These are phyloP conservation scores for Apodemus agrarius DNA, from an alignment of 2,797 vertebrate species.

Conservation along the genomic window DNA sequence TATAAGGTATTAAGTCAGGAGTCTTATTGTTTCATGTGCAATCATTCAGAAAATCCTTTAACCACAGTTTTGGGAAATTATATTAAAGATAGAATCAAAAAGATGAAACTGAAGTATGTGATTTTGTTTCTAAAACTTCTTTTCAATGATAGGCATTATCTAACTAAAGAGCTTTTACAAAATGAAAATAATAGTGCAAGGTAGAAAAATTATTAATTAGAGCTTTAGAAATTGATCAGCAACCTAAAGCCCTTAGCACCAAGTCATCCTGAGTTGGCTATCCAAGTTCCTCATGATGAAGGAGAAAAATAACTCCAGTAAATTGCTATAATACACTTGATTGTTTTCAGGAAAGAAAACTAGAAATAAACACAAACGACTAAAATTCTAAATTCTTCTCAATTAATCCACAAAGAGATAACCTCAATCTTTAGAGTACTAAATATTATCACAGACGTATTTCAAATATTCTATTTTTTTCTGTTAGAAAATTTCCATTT, in stretches of 20 bases:
- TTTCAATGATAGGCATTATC: neutral
- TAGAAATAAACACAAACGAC: neutral
- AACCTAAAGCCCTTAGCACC: neutral
- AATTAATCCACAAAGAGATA: neutral
- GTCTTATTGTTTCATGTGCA: neutral
- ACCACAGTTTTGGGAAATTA: slow-evolving; percentile 20
- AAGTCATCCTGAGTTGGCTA: neutral
- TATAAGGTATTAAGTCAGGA: neutral
- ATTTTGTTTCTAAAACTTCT: neutral
- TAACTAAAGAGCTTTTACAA: neutral
- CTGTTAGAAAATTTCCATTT: neutral
- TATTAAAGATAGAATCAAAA: neutral
- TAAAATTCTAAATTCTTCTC: neutral
- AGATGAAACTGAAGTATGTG: neutral
- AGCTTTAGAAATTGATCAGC: neutral
- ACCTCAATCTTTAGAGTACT: neutral
- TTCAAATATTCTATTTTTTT: neutral
- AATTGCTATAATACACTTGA: neutral
- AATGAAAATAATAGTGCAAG: neutral
- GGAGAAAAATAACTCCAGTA: neutral
- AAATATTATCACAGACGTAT: neutral
- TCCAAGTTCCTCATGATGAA: no score
- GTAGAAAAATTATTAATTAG: neutral
- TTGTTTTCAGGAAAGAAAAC: slow-evolving; percentile 37
- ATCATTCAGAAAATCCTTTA: slow-evolving; percentile 9